phyloP scores from a whole-genome alignment of 1,140 invertebrate genomes.

The Neodiprion virginianus region DNA sequence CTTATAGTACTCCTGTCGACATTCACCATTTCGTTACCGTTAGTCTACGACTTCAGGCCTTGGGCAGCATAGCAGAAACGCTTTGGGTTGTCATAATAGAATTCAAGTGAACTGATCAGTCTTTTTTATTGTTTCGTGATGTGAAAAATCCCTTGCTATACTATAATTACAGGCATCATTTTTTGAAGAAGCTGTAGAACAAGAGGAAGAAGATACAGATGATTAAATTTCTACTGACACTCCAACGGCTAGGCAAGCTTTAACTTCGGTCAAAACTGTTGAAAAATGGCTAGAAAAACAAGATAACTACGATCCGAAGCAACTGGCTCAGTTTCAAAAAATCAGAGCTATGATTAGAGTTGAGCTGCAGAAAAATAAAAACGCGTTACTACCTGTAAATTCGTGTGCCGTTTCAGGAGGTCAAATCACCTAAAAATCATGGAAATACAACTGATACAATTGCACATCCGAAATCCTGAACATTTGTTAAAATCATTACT shows the following conservation, averaged over 20 bases:
- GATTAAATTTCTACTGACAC: constrained; percentile 18
- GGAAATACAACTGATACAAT: background rate
- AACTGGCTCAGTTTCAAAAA: constrained; percentile 18
- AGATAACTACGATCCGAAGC: constrained; percentile 14
- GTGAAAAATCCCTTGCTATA: background rate
- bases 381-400: background rate
- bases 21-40: background rate
- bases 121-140: background rate
- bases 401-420: background rate
- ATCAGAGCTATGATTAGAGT: constrained; percentile 16
- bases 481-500: background rate
- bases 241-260: constrained; percentile 19
- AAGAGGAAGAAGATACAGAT: constrained; percentile 17
- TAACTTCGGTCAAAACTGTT: constrained; percentile 16
- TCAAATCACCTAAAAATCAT: background rate
- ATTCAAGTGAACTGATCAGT: background rate
- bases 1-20: no score
- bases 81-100: background rate
- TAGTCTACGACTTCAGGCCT: background rate
- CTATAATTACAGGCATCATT: constrained; percentile 13
- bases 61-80: background rate
- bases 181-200: constrained; percentile 16
- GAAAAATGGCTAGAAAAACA: constrained; percentile 16
- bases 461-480: background rate
- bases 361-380: constrained; percentile 17